Evolutionary conservation across 2,888 invertebrate species (phyloP).

Genomic region (Cancer borealis): DNA sequence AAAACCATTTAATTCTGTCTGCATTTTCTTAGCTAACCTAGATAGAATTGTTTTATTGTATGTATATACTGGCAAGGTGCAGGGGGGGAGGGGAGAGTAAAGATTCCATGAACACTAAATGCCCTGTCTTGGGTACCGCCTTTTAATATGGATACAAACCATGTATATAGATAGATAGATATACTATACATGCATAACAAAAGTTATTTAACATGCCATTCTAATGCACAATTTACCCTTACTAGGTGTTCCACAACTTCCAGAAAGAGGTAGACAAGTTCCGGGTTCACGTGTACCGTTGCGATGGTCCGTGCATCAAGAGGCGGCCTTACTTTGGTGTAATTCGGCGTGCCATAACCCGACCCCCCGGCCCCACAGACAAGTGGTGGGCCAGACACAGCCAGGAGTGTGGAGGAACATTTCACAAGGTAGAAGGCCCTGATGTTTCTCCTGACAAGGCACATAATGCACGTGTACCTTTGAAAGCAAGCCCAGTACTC

Average conservation of each 20-base stretch:
- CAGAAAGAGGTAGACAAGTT: conserved; percentile 68
- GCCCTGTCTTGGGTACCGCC: too few species aligned
- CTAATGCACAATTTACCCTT: conserved; percentile 44
- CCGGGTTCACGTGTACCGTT: conserved; percentile 69
- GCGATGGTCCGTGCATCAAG: conserved; percentile 68
- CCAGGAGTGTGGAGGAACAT: conserved; percentile 70
- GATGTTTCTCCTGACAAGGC: background rate
- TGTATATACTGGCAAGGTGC: background rate
- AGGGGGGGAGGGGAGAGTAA: too few species aligned
- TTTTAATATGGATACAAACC: too few species aligned
- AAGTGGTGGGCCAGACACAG: conserved; percentile 68
- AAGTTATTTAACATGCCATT: background rate
- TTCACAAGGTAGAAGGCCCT: conserved; percentile 67
- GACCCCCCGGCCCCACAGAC: conserved; percentile 71
- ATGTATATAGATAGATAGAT: background rate
- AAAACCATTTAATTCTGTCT: background rate
- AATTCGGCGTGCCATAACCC: conserved; percentile 61
- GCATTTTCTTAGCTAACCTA: background rate
- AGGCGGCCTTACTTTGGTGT: conserved; percentile 68
- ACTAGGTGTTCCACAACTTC: conserved; percentile 77
- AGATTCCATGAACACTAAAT: too few species aligned
- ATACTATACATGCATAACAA: background rate
- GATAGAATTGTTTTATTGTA: background rate
- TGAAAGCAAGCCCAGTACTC: background rate
- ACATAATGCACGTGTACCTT: background rate